Percentiles rank a stretch among this genome's conserved stretches.
Evolutionary conservation across 2,888 invertebrate species (phyloP).

Genomic region (Beris morrisii): DNA sequence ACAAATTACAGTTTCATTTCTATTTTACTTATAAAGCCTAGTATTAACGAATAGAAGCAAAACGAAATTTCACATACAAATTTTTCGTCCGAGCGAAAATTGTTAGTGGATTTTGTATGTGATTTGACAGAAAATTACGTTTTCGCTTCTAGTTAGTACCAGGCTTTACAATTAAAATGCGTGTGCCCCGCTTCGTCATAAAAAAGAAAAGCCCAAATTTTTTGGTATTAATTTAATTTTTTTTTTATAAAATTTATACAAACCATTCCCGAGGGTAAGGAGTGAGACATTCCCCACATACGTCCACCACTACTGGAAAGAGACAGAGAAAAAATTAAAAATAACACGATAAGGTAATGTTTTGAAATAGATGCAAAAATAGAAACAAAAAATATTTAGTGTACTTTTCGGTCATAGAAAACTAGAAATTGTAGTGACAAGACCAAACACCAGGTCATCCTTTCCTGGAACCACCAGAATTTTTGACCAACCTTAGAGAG

Average conservation of each 20-base stretch:
- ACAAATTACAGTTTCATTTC: neutral
- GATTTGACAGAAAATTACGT: neutral
- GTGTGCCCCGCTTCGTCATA: slow-evolving; percentile 34
- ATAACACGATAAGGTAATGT: too few species aligned
- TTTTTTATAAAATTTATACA: slow-evolving; percentile 43
- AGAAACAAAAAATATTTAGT: too few species aligned
- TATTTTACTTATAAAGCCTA: neutral
- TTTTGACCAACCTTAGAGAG: too few species aligned
- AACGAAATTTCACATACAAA: too few species aligned
- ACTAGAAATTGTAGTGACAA: too few species aligned
- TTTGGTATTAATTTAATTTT: neutral
- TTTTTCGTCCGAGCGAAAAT: too few species aligned
- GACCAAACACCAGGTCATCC: too few species aligned
- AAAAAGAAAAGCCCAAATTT: slow-evolving; percentile 16
- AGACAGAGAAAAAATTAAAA: slow-evolving; percentile 33
- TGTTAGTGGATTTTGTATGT: too few species aligned
- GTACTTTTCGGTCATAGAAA: too few species aligned
- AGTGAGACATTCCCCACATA: slow-evolving; percentile 58
- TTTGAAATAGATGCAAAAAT: too few species aligned
- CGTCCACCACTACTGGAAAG: slow-evolving; percentile 53
- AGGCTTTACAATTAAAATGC: slow-evolving; percentile 9
- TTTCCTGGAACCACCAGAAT: too few species aligned
- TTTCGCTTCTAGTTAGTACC: neutral
- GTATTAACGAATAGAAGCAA: neutral
- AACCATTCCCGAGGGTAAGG: slow-evolving; percentile 58